Conservation (phyloP, 37 sponge, comb jelly and placozoan species). For the Diacarnus erythraeanus region DNA sequence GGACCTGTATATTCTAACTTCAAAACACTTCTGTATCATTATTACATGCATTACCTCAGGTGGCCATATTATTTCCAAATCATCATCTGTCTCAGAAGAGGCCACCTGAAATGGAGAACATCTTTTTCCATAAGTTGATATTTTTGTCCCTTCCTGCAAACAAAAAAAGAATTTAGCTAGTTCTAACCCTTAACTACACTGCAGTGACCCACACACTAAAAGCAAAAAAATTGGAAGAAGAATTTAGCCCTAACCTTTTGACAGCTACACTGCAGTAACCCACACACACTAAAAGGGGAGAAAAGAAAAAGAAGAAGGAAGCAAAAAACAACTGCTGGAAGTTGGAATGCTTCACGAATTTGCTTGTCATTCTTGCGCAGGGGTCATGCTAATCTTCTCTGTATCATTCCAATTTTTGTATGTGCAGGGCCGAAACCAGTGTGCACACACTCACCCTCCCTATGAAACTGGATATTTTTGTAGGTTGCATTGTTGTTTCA, state of each 20-base stretch:
- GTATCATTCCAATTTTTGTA: constrained; percentile 99
- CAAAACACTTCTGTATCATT: too few relatives aligned
- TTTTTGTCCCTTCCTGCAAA: not conserved
- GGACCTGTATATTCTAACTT: too few relatives aligned
- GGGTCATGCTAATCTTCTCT: constrained; percentile 99
- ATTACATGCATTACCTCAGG: constrained; percentile 58
- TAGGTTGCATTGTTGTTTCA: too few relatives aligned
- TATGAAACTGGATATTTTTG: too few relatives aligned
- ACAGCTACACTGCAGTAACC: too few relatives aligned
- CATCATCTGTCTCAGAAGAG: constrained; percentile 46
- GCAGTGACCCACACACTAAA: too few relatives aligned
- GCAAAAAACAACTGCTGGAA: too few relatives aligned
- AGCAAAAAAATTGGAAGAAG: too few relatives aligned
- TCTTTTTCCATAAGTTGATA: constrained; percentile 35
- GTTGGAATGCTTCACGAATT: constrained; percentile 84
- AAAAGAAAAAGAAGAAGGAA: too few relatives aligned
- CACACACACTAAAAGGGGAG: too few relatives aligned
- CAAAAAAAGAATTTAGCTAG: not conserved
- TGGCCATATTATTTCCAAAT: constrained; percentile 77
- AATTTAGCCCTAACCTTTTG: too few relatives aligned
- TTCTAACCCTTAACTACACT: not conserved
- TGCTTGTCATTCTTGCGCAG: constrained; percentile 99
- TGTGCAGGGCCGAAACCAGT: constrained; percentile 86
- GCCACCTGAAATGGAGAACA: constrained; percentile 30
- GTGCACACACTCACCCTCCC: too few relatives aligned